phyloP scores from a whole-genome alignment of 2,888 invertebrate species.

The Andrena flavipes region DNA sequence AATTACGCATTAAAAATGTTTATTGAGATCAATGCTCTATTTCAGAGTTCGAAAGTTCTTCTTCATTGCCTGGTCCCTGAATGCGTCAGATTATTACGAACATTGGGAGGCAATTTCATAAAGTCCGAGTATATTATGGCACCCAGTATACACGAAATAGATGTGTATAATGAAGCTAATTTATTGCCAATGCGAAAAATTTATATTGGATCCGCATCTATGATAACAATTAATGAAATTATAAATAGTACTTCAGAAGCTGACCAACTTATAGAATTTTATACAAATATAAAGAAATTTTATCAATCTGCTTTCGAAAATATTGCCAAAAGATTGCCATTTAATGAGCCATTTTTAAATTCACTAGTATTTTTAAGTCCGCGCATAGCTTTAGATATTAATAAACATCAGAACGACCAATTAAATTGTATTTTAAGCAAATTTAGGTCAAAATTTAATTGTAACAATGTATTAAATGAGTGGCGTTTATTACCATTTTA shows the following conservation, averaged over 20 bases:
- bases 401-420: neutral
- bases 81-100: neutral
- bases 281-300: constrained; percentile 4
- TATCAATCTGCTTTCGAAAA: neutral
- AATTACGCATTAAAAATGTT: neutral
- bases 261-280: neutral
- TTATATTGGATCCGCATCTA: neutral
- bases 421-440: neutral
- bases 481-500: neutral
- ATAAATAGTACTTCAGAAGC: neutral
- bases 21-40: neutral
- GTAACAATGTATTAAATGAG: neutral
- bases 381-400: neutral
- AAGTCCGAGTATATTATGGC: neutral
- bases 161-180: constrained; percentile 7
- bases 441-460: neutral
- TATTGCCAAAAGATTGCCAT: neutral
- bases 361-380: neutral
- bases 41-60: neutral
- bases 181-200: neutral
- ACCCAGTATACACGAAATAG: neutral
- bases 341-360: neutral
- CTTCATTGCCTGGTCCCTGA: neutral
- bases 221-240: neutral
- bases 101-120: neutral